Evolutionary conservation across 2,797 vertebrate genomes (phyloP).

Genomic region (Antennarius maculatus): DNA sequence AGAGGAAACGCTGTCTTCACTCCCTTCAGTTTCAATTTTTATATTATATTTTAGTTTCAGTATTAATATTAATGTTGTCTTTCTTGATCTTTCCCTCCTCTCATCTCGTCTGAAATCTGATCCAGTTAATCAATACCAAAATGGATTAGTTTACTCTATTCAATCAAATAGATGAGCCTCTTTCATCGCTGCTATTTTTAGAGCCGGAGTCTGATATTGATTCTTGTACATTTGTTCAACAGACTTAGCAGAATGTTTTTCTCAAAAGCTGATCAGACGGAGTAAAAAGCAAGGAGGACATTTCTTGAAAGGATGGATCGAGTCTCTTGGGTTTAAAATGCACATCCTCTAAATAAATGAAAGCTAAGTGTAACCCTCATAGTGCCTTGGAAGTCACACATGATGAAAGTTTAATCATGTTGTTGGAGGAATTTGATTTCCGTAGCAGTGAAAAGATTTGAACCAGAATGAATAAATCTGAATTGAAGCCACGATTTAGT

Average conservation of each 20-base stretch:
- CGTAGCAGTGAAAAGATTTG: too few relatives aligned
- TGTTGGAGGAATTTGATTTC: too few relatives aligned
- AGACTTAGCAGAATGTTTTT: neutral
- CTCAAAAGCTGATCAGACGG: too few relatives aligned
- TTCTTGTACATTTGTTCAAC: slow-evolving; percentile 8
- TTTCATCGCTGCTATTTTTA: slow-evolving; percentile 58
- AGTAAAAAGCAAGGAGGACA: too few relatives aligned
- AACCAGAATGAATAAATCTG: too few relatives aligned
- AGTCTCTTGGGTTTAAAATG: too few relatives aligned
- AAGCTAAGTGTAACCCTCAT: too few relatives aligned
- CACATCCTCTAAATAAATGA: too few relatives aligned
- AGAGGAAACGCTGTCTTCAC: slow-evolving; percentile 18
- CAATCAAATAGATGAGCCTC: slow-evolving; percentile 64
- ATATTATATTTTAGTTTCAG: neutral
- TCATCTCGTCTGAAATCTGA: slow-evolving; percentile 39
- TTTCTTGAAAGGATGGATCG: too few relatives aligned
- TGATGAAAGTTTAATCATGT: too few relatives aligned
- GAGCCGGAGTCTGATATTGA: slow-evolving; percentile 23
- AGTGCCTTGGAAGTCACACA: too few relatives aligned
- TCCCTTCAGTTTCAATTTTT: neutral
- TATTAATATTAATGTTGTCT: neutral
- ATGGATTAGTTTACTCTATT: slow-evolving; percentile 39
- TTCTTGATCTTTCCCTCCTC: neutral
- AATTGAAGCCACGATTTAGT: too few relatives aligned
- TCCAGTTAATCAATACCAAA: slow-evolving; percentile 53